These are phyloP conservation scores for Verasper variegatus DNA, from an alignment of 2,113 vertebrate species.

Conservation along the genomic window DNA sequence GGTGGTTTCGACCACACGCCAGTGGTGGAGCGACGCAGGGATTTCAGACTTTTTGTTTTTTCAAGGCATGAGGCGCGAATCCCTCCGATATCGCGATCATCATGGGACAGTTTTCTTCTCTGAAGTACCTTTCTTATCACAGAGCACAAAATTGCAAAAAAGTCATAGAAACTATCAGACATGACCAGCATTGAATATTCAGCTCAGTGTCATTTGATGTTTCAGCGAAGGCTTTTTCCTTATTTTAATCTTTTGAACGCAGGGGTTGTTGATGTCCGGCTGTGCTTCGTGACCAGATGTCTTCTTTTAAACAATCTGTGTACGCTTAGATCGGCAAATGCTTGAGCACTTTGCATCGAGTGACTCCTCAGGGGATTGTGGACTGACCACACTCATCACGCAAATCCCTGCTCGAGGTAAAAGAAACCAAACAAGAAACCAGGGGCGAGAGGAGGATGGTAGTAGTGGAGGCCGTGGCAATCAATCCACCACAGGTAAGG, in stretches of 20 bases:
- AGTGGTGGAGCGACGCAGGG: constrained; percentile 62
- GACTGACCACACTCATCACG: constrained; percentile 37
- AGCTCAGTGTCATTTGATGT: constrained; percentile 83
- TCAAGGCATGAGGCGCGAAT: constrained; percentile 86
- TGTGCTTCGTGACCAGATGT: constrained; percentile 74
- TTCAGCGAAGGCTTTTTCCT: constrained; percentile 75
- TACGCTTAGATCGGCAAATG: constrained; percentile 82
- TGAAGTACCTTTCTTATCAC: constrained; percentile 81
- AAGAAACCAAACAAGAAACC: constrained; percentile 37
- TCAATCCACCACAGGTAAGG: constrained; percentile 46
- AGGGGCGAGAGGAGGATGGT: not conserved
- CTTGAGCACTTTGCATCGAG: constrained; percentile 77
- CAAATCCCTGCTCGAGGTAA: constrained; percentile 53
- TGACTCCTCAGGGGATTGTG: constrained; percentile 74
- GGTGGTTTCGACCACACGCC: constrained; percentile 71
- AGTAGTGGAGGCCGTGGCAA: constrained; percentile 30
- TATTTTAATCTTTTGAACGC: constrained; percentile 76
- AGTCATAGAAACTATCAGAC: constrained; percentile 64
- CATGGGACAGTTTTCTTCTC: constrained; percentile 73
- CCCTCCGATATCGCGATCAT: constrained; percentile 76
- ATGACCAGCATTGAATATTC: constrained; percentile 80
- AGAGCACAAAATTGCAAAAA: constrained; percentile 80
- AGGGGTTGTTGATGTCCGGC: constrained; percentile 60
- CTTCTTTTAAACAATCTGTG: constrained; percentile 74
- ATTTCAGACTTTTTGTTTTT: constrained; percentile 76